A percentile compares a stretch with the other conserved stretches of the same genome.
Conservation (phyloP, 2,797 vertebrate species). For the Neopelma chrysocephalum region DNA sequence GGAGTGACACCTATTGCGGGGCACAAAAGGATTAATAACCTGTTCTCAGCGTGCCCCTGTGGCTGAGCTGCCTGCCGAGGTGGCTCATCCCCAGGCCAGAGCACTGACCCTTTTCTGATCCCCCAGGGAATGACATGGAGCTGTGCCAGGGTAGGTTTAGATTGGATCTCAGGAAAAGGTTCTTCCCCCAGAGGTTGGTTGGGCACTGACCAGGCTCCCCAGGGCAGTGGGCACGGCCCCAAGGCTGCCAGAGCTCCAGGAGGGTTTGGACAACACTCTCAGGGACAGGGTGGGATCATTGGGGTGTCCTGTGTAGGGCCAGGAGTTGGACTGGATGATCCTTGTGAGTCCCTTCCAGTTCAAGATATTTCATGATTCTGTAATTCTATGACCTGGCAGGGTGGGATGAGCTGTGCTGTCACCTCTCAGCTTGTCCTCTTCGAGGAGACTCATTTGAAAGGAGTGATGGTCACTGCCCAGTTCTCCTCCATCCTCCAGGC, state of each 20-base stretch:
- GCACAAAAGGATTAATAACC: not conserved
- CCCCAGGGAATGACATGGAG: not conserved
- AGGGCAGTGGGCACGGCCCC: not conserved
- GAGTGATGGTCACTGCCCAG: fast-evolving
- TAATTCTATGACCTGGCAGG: not conserved
- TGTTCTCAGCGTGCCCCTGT: not conserved
- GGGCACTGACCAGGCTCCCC: not conserved
- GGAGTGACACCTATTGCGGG: not conserved
- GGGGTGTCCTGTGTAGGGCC: not conserved
- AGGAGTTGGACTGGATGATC: not conserved
- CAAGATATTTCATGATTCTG: not conserved
- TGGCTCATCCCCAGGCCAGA: not conserved
- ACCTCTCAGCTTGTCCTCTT: not conserved
- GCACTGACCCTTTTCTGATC: not conserved
- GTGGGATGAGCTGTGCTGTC: not conserved
- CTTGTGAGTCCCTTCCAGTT: not conserved
- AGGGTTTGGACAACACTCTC: fast-evolving
- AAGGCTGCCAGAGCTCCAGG: not conserved
- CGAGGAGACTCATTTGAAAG: not conserved
- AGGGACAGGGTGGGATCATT: not conserved
- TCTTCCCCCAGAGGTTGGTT: not conserved
- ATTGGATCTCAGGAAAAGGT: not conserved
- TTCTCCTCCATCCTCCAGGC: not conserved
- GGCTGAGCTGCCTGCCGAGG: not conserved
- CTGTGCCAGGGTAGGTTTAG: fast-evolving